Base-by-base conservation (phyloP, 2,888 invertebrate genomes). In the Agonopterix subpropinquella region DNA sequence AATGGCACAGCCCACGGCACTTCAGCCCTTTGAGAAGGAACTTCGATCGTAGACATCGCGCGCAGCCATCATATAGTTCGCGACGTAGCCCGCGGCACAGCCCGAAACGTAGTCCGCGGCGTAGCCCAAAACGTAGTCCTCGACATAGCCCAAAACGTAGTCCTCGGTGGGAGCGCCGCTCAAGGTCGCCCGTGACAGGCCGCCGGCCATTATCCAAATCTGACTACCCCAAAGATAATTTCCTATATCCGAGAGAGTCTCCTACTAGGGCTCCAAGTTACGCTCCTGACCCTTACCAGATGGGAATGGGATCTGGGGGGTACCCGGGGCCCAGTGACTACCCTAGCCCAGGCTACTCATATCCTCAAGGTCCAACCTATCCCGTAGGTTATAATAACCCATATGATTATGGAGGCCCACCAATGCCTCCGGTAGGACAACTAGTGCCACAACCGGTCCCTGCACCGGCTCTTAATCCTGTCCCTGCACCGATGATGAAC, bases 371-470 rank as follows among this genome's bases (percentile, higher is more conserved):
- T 36, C 51, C 66, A 18, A 56, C 58, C 46, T 80, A 76, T 59
- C 43, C 64, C 59, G 65, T 57, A 45, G 67, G 65, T 44, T 71
- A 67, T 55, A 52, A 55, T 54, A n/a, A n/a, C 37, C 53, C 61
- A 4, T 82, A 73, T 67, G 66, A 72, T 18, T 80, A 75, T 73
- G 61, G 57, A 45, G 50, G 53, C 36, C 65, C 65, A 47, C 57
- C 62, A 11, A 51, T 53, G 11, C 43, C 48, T 42, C 43, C 36
- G 58, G 48, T 55, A 7, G 52, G 28, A 0, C 28, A 55, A 42
- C 61, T 64, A 18, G 48, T 55, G 42, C 73, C 56, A 53, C 71
- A 59, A 54, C 53, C 61, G n/a, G 57, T 52, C 28, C 54, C 62
- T 36, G 50, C 45, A 11, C 60, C 61, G 9, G 47, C 50, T 8